Evolutionary conservation across 2,888 invertebrate species (phyloP), one percentile per base, ranked within the genome.

Genomic region (Acleris laterana): DNA sequence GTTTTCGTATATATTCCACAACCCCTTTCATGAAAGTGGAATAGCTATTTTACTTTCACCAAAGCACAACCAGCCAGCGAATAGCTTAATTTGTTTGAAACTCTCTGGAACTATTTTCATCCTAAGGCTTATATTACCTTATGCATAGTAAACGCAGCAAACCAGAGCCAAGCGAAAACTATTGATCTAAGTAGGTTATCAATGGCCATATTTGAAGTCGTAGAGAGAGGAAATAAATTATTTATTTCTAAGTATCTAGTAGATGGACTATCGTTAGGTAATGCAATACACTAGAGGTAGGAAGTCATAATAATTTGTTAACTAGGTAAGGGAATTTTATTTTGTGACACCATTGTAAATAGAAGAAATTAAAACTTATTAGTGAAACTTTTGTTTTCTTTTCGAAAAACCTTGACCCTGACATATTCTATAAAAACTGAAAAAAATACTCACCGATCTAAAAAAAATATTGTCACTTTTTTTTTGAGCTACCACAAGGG

Each of bases 281-380:
- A 77, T 74, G 76, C 64, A 64, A 76, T 71, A 71, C 76, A 75
- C 76, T 79, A 77, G 76, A 71, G 72, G 66, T 70, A 62, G 62
- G 52, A 78, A 82, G 80, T 84, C 85, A 85, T 87, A 85, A 85
- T 86, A 85, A 79, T 82, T 76, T 72, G 71, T 74, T 57, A 57
- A 55, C 42, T 65, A 60, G 60, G 22, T 74, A 74, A 72, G 69
- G 75, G 68, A 76, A 78, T 82, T 81, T 79, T 75, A 77, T 83
- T 79, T 80, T 81, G 83, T 83, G 83, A 82, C 82, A 77, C 71
- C 81, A 77, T 72, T 88, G 87, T 87, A 86, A 80, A 86, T 87
- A 87, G 80, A 78, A 74, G 71, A 74, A 83, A 80, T 82, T 78
- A 84, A 81, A 82, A 71, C 20, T 50, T 52, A 53, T 68, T 61